Base-by-base conservation (phyloP, 2,888 invertebrate genomes). In the Ophion slaviceki region DNA sequence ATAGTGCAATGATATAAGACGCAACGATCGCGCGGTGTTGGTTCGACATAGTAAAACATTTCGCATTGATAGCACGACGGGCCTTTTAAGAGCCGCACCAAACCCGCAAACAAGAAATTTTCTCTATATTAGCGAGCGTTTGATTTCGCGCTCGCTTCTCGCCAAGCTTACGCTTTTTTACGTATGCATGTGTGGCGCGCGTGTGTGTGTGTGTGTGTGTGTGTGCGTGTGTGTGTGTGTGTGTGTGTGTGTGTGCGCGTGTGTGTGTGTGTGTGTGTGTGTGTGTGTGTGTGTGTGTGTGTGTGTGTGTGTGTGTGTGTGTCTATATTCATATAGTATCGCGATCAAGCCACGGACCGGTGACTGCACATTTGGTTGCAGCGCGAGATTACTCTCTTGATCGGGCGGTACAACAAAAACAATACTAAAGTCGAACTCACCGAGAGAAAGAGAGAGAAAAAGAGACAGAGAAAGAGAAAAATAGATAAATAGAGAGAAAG, bases 31-130 rank as follows among this genome's bases (percentile, higher is more conserved):
- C 24, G 36, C 36, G 36, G 36, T 7, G 45, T 90, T 87, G 89
- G 84, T 88, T 36, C 87, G 89, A 90, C 90, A 89, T 90, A 90
- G 90, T 91, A 90, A 91, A 91, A 91, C 89, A 90, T 87, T 88
- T 88, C 89, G 90, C 90, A 91, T 91, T 90, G 90, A 92, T 91
- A 89, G 86, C 57, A 72, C 79, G 57, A 78, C 78, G 36, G 82
- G 36, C 32, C 71, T 79, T 82, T 82, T 82, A 72, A 75, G 82
- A 59, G 77, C 82, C 70, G 53, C n/a, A 53, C 53, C 24, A 3
- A 74, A 71, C 32, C 11, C 66, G 61, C 68, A 67, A 79, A 81
- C 76, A 81, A 85, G 77, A 82, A 82, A 77, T 87, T 82, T 84
- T 75, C 79, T 72, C 70, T 68, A 61, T 84, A 82, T 77, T 82